Evolutionary conservation across 2,113 vertebrate species (phyloP).

Genomic region (Chascanopsetta lugubris): DNA sequence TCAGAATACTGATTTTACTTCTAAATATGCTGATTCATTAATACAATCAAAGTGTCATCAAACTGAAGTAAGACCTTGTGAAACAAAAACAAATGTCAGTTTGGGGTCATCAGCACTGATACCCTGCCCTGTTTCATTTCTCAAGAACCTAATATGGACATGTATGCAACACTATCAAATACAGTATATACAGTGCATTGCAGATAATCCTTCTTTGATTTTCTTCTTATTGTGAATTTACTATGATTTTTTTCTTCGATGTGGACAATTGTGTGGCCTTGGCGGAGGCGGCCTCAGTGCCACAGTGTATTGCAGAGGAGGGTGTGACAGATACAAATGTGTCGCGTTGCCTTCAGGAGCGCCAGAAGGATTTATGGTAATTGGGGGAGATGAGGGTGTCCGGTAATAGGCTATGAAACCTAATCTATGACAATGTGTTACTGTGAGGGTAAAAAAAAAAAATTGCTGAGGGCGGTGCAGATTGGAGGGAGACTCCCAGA

Average conservation of each 20-base stretch:
- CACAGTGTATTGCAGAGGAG: conserved; percentile 33
- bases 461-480: conserved; percentile 28
- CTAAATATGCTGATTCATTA: too few relatives aligned
- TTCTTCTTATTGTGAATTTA: not conserved
- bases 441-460: conserved; percentile 52
- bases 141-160: not conserved
- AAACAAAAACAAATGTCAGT: too few relatives aligned
- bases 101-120: too few relatives aligned
- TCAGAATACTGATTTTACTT: too few relatives aligned
- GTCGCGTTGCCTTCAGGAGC: conserved; percentile 38
- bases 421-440: conserved; percentile 69
- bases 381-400: conserved; percentile 56
- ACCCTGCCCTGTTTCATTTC: too few relatives aligned
- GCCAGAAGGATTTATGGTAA: conserved; percentile 69
- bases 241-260: not conserved
- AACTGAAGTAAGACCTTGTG: too few relatives aligned
- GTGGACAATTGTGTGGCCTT: not conserved
- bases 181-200: not conserved
- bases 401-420: conserved; percentile 72
- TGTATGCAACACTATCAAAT: not conserved
- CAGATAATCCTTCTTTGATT: not conserved
- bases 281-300: conserved; percentile 15
- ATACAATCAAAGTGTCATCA: too few relatives aligned
- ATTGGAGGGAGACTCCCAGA: conserved; percentile 33
- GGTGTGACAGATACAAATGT: conserved; percentile 55